Percentiles rank a stretch among this genome's conserved stretches.
These are phyloP conservation scores for Anadara kagoshimensis DNA, from an alignment of 1,140 invertebrate genomes.

Conservation along the genomic window DNA sequence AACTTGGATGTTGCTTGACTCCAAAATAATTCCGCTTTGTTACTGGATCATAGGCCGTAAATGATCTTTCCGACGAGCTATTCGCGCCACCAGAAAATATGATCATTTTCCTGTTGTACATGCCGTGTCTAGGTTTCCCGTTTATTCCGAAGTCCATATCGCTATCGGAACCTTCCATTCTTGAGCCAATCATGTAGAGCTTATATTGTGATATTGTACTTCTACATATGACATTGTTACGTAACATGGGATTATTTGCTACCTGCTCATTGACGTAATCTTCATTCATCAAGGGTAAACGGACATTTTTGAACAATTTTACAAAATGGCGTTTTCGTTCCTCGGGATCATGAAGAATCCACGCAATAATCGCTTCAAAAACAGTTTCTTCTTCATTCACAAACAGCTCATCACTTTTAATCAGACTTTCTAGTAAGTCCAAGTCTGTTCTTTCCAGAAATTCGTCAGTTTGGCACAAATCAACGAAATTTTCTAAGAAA, in stretches of 20 bases:
- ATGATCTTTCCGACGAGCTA: slow-evolving; percentile 39
- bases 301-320: slow-evolving; percentile 50
- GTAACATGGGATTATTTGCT: slow-evolving; percentile 31
- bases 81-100: slow-evolving; percentile 61
- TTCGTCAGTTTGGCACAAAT: slow-evolving; percentile 41
- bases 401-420: slow-evolving; percentile 58
- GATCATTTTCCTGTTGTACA: slow-evolving; percentile 59
- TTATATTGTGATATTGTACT: slow-evolving; percentile 36
- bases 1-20: slow-evolving; percentile 58
- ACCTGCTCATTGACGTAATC: slow-evolving; percentile 44
- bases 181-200: slow-evolving; percentile 34
- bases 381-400: slow-evolving; percentile 60
- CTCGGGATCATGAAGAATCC: slow-evolving; percentile 50
- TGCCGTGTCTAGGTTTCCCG: slow-evolving; percentile 54
- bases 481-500: slow-evolving; percentile 61
- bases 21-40: slow-evolving; percentile 57
- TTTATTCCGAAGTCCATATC: slow-evolving; percentile 6
- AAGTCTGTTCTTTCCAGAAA: slow-evolving; percentile 39
- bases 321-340: slow-evolving; percentile 43
- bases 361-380: slow-evolving; percentile 56
- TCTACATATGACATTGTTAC: slow-evolving; percentile 42
- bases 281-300: slow-evolving; percentile 50
- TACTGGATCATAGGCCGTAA: slow-evolving; percentile 62
- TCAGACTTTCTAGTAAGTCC: slow-evolving; percentile 41
- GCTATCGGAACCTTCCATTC: slow-evolving; percentile 8